Base-by-base conservation (phyloP, 2,113 vertebrate genomes). In the Glaucidium brasilianum region DNA sequence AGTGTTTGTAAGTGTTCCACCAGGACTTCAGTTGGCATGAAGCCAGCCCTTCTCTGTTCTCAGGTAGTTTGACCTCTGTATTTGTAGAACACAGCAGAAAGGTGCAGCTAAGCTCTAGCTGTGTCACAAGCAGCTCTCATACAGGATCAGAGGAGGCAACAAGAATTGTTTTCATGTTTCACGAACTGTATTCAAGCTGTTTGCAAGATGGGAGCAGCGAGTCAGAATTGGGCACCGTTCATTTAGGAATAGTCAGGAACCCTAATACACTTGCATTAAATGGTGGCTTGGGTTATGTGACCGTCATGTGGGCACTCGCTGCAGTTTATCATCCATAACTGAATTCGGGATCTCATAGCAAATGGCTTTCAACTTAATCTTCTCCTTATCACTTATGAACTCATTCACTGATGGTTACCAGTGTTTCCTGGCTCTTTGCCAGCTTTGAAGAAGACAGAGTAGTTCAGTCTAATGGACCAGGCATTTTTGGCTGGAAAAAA, bases 31-130 rank as follows among this genome's bases (percentile, higher is more conserved):
- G 59, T 0, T 43, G 69, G 27, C 17, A 27, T 1, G 7, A 15
- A 32, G 15, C 22, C 49, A 69, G 12, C 15, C n/a, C 12, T 92
- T 49, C 47, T 18, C 34, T 74, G 15, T 34, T 67, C 73, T 62
- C 53, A 35, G 50, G 3, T 9, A 35, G 26, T 45, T 49, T 35
- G 12, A 53, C 16, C 27, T 22, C 15, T 0, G 0, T 6, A 4
- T 25, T 15, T 39, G 32, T 6, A 67, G 68, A 43, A 72, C 10
- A 39, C 18, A 11, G 63, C 43, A 76, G 21, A 49, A 60, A 35
- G 30, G 41, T 1, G 3, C 34, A 73, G 72, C 17, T 39, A 18
- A 49, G 26, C 67, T 4, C 25, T 43, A 29, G 23, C 62, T 64
- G 52, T 72, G 37, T n/a, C 59, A 79, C 35, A 68, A 64, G 18